Conservation (phyloP, 2,113 vertebrate genomes). For the Parotia lawesii region DNA sequence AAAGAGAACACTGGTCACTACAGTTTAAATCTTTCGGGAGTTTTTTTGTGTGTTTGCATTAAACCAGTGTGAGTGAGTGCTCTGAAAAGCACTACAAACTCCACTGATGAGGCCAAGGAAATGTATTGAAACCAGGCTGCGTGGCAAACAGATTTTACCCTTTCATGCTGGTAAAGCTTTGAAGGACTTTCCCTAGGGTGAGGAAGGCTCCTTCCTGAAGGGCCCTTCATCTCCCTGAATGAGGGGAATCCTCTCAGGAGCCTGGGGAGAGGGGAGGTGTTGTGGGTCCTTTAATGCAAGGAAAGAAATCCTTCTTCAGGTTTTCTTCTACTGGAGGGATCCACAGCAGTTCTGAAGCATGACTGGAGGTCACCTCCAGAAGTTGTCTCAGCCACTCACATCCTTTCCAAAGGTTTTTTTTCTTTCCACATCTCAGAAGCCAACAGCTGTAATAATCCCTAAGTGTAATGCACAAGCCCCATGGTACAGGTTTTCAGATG, state of each 20-base stretch:
- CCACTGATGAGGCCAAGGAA: not conserved
- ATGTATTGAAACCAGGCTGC: not conserved
- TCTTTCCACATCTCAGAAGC: not conserved
- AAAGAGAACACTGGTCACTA: conserved; percentile 35
- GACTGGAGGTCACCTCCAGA: not conserved
- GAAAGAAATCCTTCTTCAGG: not conserved
- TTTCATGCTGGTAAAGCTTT: not conserved
- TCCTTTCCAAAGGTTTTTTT: not conserved
- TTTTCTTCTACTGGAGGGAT: not conserved
- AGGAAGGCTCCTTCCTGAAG: not conserved
- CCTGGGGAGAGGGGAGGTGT: not conserved
- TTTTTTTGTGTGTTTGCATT: not conserved
- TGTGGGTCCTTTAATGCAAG: not conserved
- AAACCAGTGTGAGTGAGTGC: not conserved
- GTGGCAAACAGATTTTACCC: not conserved
- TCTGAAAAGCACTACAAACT: not conserved
- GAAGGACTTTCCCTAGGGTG: not conserved
- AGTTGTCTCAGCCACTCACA: not conserved
- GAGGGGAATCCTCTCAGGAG: not conserved
- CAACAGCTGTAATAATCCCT: not conserved
- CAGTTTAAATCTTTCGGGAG: not conserved
- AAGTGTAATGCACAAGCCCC: not conserved
- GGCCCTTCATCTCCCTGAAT: accelerated
- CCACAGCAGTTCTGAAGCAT: not conserved
- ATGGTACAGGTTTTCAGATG: not conserved